Evolutionary conservation across 2,888 invertebrate species (phyloP).

Genomic region (Leptinotarsa rubiginosa): DNA sequence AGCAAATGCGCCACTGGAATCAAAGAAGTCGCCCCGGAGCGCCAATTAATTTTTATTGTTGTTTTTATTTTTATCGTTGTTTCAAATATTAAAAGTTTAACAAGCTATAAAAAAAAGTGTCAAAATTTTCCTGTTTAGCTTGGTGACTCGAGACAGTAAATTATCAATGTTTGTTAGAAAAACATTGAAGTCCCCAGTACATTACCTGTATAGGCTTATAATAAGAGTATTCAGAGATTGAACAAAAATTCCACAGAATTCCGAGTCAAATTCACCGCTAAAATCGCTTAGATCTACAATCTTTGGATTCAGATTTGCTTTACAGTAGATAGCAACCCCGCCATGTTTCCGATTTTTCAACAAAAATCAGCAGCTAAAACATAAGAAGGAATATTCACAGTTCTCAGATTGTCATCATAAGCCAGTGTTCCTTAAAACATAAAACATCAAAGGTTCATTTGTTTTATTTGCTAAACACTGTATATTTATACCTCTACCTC

Average conservation of each 20-base stretch:
- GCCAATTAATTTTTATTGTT: too few species aligned
- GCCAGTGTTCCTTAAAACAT: neutral
- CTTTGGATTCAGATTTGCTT: conserved; percentile 9
- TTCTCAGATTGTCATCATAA: neutral
- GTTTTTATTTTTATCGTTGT: too few species aligned
- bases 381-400: conserved; percentile 8
- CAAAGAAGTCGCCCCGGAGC: too few species aligned
- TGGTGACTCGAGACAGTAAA: too few species aligned
- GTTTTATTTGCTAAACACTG: neutral
- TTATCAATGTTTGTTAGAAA: conserved; percentile 3
- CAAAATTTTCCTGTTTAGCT: too few species aligned
- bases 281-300: neutral
- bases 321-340: conserved; percentile 13
- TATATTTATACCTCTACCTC: neutral
- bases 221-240: neutral
- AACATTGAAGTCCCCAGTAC: conserved; percentile 15
- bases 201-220: conserved; percentile 6
- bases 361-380: neutral
- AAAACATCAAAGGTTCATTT: neutral
- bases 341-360: neutral
- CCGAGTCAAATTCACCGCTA: neutral
- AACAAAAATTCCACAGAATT: conserved; percentile 6
- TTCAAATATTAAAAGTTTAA: too few species aligned
- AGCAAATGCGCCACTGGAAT: too few species aligned
- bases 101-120: too few species aligned